Evolutionary conservation across 2,888 invertebrate species (phyloP), one percentile per base, ranked within the genome.

Genomic region (Branchinecta sandiegonensis): DNA sequence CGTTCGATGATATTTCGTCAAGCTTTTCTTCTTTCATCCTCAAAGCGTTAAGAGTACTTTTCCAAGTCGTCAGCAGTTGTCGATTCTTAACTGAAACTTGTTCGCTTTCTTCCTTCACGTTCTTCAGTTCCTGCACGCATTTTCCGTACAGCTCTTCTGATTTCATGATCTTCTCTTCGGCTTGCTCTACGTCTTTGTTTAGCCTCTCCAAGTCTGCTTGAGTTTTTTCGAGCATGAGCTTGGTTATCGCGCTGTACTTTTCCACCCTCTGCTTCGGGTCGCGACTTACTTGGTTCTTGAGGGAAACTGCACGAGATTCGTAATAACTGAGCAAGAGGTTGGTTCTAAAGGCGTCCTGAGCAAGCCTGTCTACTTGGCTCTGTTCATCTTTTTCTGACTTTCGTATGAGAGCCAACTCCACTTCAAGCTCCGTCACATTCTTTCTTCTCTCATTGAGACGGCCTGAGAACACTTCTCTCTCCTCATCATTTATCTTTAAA

Each of bases 11-110:
- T 17, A 56, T n/a, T 56, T 56, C 56, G 17, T 17, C 9, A 9
- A 56, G n/a, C 17, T 56, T 56, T 56, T 56, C 56, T 17, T 56
- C 17, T 56, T 56, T 56, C 9, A 56, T 14, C 56, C 56, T 56
- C 17, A 56, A 56, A 17, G 14, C 17, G 17, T 56, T 56, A 14
- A 56, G n/a, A 14, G 8, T 17, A 56, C 14, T 10, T 56, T 56
- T 56, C 56, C 56, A 56, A 56, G 56, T 56, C 17, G 17, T 56
- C 17, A n/a, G n/a, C n/a, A 56, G 56, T 56, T 56, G 56, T 14
- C 56, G 56, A 10, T 56, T 56, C 8, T 56, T 14, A 8, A 56
- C 10, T n/a, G 17, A 9, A 14, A 17, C 17, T n/a, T 17, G n/a
- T 14, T 56, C 56, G 14, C n/a, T 14, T 56, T 56, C 56, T 17